phyloP scores from a whole-genome alignment of 2,113 vertebrate species.

The Cyanocitta stelleri region DNA sequence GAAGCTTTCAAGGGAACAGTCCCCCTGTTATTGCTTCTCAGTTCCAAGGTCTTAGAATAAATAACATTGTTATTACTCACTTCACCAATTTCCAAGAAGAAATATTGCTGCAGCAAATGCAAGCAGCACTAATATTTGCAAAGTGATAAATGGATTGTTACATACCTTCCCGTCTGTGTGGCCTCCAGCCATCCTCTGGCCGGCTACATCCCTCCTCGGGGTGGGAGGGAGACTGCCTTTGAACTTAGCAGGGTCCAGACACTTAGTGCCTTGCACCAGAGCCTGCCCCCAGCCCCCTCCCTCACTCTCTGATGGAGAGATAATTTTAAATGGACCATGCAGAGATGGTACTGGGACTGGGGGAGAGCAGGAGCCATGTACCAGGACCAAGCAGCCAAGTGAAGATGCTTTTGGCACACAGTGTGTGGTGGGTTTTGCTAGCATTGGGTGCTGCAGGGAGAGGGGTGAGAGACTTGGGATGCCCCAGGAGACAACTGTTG shows the following conservation, averaged over 20 bases:
- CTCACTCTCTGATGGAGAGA: neutral
- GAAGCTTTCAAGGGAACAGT: conserved; percentile 55
- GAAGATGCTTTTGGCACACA: neutral
- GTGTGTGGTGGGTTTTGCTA: neutral
- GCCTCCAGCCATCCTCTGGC: conserved; percentile 15
- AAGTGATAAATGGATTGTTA: conserved; percentile 57
- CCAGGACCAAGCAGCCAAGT: neutral
- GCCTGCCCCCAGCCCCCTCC: neutral
- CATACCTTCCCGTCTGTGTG: conserved; percentile 41
- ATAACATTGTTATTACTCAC: conserved; percentile 68
- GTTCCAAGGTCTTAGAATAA: conserved; percentile 66
- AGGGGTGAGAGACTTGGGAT: fast-evolving
- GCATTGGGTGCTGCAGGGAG: neutral
- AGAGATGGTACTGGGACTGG: neutral
- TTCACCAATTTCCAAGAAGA: conserved; percentile 62
- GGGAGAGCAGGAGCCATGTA: neutral
- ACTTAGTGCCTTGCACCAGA: neutral
- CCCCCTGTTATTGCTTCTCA: conserved; percentile 53
- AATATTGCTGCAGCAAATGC: conserved; percentile 49
- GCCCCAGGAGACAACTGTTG: fast-evolving
- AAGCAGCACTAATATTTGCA: conserved; percentile 60
- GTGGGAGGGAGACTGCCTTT: neutral
- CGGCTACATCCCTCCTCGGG: neutral
- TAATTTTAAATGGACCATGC: neutral
- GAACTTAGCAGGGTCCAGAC: neutral